Evolutionary conservation across 92 coral and sea anemone genomes (phyloP).

Genomic region (Epizoanthus scotinus): DNA sequence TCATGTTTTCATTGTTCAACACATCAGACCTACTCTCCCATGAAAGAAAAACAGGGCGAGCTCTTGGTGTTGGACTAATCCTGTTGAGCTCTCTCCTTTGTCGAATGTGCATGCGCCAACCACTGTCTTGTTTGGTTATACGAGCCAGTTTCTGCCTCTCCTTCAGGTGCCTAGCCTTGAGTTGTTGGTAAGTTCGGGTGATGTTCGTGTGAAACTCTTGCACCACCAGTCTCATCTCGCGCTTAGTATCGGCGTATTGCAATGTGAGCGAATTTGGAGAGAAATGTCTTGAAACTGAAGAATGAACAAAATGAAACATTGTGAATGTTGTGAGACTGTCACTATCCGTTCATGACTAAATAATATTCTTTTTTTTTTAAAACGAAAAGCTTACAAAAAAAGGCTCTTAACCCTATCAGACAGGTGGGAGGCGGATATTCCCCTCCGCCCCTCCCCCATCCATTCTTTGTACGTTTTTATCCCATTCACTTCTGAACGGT

Average conservation of each 20-base stretch:
- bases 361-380: not conserved
- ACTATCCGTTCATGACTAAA: too few species aligned
- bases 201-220: not conserved
- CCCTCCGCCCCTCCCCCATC: too few species aligned
- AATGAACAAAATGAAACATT: not conserved
- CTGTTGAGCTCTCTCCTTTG: not conserved
- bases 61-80: not conserved
- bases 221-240: not conserved
- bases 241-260: not conserved
- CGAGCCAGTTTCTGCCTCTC: constrained; percentile 13
- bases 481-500: too few species aligned
- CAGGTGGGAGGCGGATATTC: too few species aligned
- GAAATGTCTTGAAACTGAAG: not conserved
- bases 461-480: too few species aligned
- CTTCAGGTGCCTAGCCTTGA: not conserved
- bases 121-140: not conserved
- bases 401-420: too few species aligned
- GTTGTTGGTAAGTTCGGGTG: not conserved
- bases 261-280: not conserved
- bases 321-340: not conserved
- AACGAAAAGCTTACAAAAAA: too few species aligned
- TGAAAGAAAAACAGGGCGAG: not conserved
- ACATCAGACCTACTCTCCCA: not conserved
- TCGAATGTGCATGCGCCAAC: not conserved
- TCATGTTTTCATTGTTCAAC: not conserved